phyloP scores from a whole-genome alignment of 1,140 invertebrate genomes.

The Cyrtorhinus lividipennis region DNA sequence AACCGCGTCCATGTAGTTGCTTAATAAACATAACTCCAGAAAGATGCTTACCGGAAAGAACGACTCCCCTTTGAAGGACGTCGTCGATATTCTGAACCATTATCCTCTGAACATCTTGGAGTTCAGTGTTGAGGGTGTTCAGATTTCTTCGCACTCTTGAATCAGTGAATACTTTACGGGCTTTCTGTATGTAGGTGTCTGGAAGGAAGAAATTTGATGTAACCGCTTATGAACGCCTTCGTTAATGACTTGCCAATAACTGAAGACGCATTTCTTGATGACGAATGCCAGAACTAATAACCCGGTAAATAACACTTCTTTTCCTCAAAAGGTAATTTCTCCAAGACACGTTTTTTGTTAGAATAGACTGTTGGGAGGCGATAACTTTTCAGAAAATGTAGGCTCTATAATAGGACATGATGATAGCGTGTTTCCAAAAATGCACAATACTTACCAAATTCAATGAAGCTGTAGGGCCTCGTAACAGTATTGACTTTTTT shows the following conservation, averaged over 20 bases:
- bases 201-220: constrained; percentile 24
- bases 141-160: constrained; percentile 77
- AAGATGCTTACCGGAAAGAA: constrained; percentile 64
- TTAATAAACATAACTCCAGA: background rate
- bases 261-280: too few species aligned
- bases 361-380: background rate
- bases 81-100: constrained; percentile 99
- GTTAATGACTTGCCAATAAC: too few species aligned
- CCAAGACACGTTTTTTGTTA: too few species aligned
- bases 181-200: constrained; percentile 96
- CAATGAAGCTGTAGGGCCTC: constrained; percentile 94
- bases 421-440: too few species aligned
- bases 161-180: constrained; percentile 83
- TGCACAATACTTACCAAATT: constrained; percentile 70
- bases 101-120: constrained; percentile 97
- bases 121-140: constrained; percentile 76
- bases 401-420: too few species aligned
- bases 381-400: background rate
- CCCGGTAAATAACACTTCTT: too few species aligned
- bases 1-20: background rate
- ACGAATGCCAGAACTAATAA: too few species aligned
- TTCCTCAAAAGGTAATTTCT: too few species aligned
- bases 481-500: constrained; percentile 78
- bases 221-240: background rate
- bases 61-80: constrained; percentile 88